Evolutionary conservation across 2,113 vertebrate genomes (phyloP).

Genomic region (Phalacrocorax carbo): DNA sequence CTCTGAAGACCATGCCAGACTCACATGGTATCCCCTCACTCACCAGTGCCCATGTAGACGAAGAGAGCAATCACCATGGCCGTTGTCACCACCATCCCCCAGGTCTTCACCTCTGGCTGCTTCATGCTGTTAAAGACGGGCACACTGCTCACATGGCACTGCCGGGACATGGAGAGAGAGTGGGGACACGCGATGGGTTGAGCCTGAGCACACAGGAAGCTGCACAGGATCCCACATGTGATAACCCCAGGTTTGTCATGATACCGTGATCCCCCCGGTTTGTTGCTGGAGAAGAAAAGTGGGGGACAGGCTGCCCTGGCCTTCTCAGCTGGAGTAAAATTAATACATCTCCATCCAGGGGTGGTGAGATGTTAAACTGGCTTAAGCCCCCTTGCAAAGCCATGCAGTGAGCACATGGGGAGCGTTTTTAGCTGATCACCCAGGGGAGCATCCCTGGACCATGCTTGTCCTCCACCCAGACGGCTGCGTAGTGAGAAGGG

Average conservation of each 20-base stretch:
- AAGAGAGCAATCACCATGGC: slow-evolving; percentile 95
- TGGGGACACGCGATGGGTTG: accelerated
- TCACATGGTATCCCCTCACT: accelerated
- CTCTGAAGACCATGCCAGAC: background rate
- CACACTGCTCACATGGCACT: slow-evolving; percentile 96
- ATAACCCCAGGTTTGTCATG: accelerated
- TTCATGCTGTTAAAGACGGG: slow-evolving; percentile 96
- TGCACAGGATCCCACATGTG: accelerated
- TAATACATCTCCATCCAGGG: background rate
- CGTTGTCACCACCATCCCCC: slow-evolving; percentile 87
- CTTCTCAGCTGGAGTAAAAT: background rate
- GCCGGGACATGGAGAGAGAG: background rate
- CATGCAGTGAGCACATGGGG: accelerated
- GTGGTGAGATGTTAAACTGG: background rate
- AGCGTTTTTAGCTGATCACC: background rate
- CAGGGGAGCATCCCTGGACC: background rate
- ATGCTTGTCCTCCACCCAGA: background rate
- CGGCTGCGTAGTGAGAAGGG: background rate
- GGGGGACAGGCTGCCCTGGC: background rate
- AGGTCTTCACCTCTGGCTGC: slow-evolving; percentile 82
- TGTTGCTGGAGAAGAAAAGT: background rate
- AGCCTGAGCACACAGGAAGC: accelerated
- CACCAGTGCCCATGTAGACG: slow-evolving; percentile 95
- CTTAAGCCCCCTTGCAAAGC: background rate
- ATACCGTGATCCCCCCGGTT: accelerated